A percentile compares a stretch with the other conserved stretches of the same genome.
phyloP scores from a whole-genome alignment of 2,113 vertebrate genomes.

The Zapornia atra region DNA sequence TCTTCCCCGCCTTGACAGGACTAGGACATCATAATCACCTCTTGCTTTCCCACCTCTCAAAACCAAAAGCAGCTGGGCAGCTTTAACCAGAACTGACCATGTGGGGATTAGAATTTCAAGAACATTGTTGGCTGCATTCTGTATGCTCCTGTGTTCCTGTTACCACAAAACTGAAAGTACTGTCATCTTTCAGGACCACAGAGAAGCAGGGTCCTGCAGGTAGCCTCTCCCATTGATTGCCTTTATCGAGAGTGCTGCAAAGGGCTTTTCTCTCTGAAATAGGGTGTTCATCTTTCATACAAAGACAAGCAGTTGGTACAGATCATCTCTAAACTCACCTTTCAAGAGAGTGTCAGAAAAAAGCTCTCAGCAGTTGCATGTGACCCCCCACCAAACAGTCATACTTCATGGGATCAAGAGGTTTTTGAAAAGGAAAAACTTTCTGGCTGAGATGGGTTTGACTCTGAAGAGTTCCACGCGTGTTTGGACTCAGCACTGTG shows the following conservation, averaged over 20 bases:
- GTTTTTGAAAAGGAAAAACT: neutral
- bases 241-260: neutral
- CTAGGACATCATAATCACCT: neutral
- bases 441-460: neutral
- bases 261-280: neutral
- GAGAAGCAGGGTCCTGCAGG: neutral
- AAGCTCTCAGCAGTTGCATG: neutral
- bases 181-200: rapidly evolving
- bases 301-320: neutral
- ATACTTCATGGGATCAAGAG: neutral
- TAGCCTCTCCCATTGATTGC: neutral
- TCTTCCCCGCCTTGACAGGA: neutral
- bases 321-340: neutral
- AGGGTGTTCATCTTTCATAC: neutral
- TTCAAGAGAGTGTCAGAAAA: neutral
- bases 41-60: neutral
- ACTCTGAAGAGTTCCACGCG: neutral
- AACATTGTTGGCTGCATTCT: neutral
- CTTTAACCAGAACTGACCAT: neutral
- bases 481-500: neutral
- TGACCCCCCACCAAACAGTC: neutral
- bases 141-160: neutral
- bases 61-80: neutral
- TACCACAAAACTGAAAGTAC: neutral
- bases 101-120: neutral